Evolutionary conservation across 2,888 invertebrate species (phyloP).

Genomic region (Xylocampa areola): DNA sequence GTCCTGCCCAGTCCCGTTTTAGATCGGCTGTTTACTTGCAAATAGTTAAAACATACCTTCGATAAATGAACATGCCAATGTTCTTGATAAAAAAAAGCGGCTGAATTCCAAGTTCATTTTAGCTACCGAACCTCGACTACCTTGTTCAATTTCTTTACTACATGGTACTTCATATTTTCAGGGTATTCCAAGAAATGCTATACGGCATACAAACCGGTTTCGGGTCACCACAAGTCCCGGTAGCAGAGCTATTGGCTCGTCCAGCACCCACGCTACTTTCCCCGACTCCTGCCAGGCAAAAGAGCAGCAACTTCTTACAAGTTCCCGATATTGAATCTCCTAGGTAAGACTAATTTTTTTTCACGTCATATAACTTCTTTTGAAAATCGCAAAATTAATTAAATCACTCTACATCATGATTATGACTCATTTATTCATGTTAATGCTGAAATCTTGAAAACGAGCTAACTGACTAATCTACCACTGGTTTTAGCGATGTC

Average conservation of each 20-base stretch:
- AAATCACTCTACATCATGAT: no score
- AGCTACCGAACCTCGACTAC: no score
- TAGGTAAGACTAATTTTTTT: constrained; percentile 66
- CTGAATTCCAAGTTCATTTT: no score
- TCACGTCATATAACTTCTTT: no score
- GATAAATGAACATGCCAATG: no score
- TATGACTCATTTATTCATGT: no score
- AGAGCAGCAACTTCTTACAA: constrained; percentile 97
- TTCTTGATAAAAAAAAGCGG: no score
- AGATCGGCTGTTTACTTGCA: background rate
- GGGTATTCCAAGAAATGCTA: constrained; percentile 98
- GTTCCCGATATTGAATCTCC: constrained; percentile 97
- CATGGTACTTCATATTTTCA: constrained; percentile 72
- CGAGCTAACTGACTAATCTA: no score
- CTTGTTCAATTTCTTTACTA: background rate
- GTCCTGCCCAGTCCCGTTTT: constrained; percentile 13
- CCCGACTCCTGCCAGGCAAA: constrained; percentile 95
- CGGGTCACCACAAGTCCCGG: constrained; percentile 97
- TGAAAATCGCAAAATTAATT: background rate
- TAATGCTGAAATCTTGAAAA: no score
- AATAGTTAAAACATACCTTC: no score
- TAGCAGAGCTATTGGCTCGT: constrained; percentile 95
- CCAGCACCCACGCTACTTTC: constrained; percentile 96
- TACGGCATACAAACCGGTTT: constrained; percentile 98
- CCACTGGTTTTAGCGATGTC: no score